Conservation (phyloP, 2,113 vertebrate genomes). For the Corythornis cristatus region DNA sequence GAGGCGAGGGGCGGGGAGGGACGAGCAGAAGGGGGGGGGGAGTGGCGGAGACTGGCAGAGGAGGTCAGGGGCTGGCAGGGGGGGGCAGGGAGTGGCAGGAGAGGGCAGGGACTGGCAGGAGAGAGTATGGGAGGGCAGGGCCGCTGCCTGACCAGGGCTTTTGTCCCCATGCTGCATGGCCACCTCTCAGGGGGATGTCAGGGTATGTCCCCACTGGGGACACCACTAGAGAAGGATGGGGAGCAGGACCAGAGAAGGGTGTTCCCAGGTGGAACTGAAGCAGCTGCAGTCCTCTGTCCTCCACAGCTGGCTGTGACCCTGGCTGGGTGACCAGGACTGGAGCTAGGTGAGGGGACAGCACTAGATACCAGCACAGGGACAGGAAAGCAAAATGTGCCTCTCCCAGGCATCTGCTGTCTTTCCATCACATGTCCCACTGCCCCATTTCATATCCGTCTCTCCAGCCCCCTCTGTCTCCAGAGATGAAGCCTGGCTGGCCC, state of each 20-base stretch:
- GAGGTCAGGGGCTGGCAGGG: no score
- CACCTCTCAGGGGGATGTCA: neutral
- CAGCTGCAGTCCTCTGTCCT: neutral
- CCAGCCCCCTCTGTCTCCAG: neutral
- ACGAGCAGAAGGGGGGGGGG: no score
- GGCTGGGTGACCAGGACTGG: no score
- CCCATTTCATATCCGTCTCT: neutral
- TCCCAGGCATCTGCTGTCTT: neutral
- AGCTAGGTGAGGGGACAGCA: neutral
- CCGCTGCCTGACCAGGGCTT: neutral
- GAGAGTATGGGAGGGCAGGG: neutral
- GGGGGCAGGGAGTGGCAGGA: no score
- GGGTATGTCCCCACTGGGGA: rapidly evolving
- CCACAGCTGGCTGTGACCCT: neutral
- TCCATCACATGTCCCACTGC: neutral
- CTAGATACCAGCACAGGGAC: neutral
- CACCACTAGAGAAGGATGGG: neutral
- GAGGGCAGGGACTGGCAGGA: neutral
- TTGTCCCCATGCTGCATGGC: neutral
- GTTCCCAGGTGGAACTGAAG: neutral
- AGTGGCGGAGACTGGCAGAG: no score
- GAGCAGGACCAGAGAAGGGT: neutral
- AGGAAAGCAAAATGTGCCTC: neutral
- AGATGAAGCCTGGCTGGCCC: neutral
- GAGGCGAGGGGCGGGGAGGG: no score